phyloP scores from a whole-genome alignment of 2,888 invertebrate species.

The Drosophila paracracens region DNA sequence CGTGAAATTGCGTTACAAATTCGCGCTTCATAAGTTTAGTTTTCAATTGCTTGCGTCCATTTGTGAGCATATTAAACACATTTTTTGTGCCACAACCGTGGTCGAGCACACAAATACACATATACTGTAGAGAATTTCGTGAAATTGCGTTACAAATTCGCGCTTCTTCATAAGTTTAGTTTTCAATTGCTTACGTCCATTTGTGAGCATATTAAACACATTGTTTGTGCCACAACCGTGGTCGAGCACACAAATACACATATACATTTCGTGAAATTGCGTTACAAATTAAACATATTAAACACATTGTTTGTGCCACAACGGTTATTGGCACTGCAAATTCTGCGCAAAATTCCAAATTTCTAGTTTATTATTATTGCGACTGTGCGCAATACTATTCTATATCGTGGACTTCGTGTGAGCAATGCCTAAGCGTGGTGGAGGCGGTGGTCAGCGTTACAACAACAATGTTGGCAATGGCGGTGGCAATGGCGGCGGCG shows the following conservation, averaged over 20 bases:
- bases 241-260: too few species aligned
- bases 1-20: too few species aligned
- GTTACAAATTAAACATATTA: not conserved
- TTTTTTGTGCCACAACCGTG: not conserved
- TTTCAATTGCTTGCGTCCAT: too few species aligned
- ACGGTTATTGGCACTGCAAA: not conserved
- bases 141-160: too few species aligned
- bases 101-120: too few species aligned
- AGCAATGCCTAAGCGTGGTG: slow-evolving; percentile 73
- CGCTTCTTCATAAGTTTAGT: too few species aligned
- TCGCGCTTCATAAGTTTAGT: too few species aligned
- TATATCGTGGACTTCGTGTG: not conserved
- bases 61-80: too few species aligned
- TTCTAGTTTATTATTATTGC: slow-evolving; percentile 25
- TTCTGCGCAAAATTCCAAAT: slow-evolving; percentile 7
- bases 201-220: too few species aligned
- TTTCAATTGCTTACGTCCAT: too few species aligned
- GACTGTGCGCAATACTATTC: not conserved
- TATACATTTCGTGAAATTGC: too few species aligned
- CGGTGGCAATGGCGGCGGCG: slow-evolving; percentile 43
- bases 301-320: not conserved
- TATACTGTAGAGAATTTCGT: too few species aligned
- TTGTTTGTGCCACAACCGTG: not conserved
- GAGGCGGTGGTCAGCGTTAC: slow-evolving; percentile 67
- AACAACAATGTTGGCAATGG: slow-evolving; percentile 64